Evolutionary conservation across 2,113 vertebrate species (phyloP).

Genomic region (Tragelaphus scriptus): DNA sequence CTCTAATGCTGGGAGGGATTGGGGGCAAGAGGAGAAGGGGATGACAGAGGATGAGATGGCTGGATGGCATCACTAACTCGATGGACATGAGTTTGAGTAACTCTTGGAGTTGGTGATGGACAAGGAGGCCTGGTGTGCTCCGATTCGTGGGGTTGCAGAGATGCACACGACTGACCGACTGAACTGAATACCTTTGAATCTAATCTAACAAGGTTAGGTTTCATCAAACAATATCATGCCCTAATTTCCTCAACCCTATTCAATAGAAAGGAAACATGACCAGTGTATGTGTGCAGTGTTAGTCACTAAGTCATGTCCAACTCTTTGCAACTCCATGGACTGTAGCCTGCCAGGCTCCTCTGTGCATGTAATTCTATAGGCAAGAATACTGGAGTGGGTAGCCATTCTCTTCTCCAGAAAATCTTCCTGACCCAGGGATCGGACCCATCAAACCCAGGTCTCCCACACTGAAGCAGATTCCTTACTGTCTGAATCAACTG

Average conservation of each 20-base stretch:
- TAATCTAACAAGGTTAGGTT: background rate
- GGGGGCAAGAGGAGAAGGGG: background rate
- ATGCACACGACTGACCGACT: rapidly evolving
- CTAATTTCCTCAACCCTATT: background rate
- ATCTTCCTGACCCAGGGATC: background rate
- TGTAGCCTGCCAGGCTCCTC: background rate
- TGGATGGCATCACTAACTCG: background rate
- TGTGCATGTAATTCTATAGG: background rate
- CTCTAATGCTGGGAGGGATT: background rate
- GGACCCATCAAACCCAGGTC: background rate
- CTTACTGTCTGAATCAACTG: background rate
- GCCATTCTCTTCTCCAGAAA: background rate
- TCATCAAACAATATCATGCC: background rate
- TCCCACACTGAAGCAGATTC: background rate
- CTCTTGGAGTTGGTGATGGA: background rate
- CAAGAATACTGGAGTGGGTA: background rate
- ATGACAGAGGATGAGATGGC: background rate
- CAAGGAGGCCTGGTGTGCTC: background rate
- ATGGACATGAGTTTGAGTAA: background rate
- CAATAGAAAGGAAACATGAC: background rate
- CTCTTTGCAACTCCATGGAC: background rate
- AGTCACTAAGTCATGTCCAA: background rate
- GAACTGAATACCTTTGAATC: background rate
- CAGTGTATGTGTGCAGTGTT: background rate
- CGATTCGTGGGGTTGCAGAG: background rate